Evolutionary conservation across 1,140 invertebrate species (phyloP).

Genomic region (Parasteatoda tepidariorum): DNA sequence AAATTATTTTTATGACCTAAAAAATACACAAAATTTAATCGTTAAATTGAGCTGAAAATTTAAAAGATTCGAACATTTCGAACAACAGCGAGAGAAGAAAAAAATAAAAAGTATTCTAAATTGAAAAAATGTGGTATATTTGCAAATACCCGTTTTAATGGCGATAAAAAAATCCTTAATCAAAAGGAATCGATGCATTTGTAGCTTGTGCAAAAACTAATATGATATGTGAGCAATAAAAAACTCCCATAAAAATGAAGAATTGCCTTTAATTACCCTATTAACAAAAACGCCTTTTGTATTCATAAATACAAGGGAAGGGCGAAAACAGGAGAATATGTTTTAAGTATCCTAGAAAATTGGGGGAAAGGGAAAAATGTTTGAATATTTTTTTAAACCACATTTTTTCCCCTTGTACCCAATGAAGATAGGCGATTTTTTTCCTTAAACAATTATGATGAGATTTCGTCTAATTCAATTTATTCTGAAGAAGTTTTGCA

Average conservation of each 20-base stretch:
- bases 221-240: neutral
- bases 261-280: constrained; percentile 53
- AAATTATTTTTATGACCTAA: too few species aligned
- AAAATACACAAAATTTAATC: too few species aligned
- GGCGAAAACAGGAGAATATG: constrained; percentile 5
- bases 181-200: neutral
- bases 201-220: neutral
- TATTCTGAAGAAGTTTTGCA: constrained; percentile 59
- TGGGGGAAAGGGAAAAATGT: neutral
- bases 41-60: too few species aligned
- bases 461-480: constrained; percentile 61
- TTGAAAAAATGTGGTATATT: neutral
- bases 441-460: constrained; percentile 57
- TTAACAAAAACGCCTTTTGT: constrained; percentile 26
- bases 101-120: neutral
- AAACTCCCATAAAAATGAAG: constrained; percentile 19
- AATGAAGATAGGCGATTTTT: constrained; percentile 51
- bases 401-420: constrained; percentile 1
- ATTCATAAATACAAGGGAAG: constrained; percentile 18
- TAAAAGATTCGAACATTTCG: too few species aligned
- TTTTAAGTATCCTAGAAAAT: neutral
- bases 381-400: neutral
- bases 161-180: neutral
- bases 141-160: neutral
- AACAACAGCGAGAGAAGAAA: too few species aligned